Base-by-base conservation (phyloP, 2,888 invertebrate species). In the Diarsia dahlii region DNA sequence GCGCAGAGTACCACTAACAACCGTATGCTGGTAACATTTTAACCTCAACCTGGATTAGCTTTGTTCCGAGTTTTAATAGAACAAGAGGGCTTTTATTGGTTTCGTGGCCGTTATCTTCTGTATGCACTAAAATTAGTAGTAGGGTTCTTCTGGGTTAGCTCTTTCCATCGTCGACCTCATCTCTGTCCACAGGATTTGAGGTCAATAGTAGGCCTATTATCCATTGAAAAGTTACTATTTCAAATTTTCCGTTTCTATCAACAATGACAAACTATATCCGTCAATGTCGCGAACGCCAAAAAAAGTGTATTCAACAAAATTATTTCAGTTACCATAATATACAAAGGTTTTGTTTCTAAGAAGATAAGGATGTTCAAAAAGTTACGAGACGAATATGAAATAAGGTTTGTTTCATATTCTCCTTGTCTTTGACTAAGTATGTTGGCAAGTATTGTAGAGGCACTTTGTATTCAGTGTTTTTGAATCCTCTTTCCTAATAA, bases 331-430 rank as follows among this genome's bases (percentile, higher is more conserved):
- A 45, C 10, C 18, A 13, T 15, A 34, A 56, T 10, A 13, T 34
- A 76, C 56, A 76, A 84, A 76, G 69, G 34, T 71, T 82, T 82
- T 66, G 65, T 76, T 73, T 56, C 58, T 66, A 74, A 76, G 50
- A 70, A 66, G 70, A 68, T 86, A 76, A 66, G 50, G 79, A 70
- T 63, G 60, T 73, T 64, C 18, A 23, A 45, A 74, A 85, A 85
- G 78, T 73, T 85, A 50, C 34, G 48, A 76, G 54, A 83, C 45
- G 81, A 76, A 81, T 84, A 79, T 78, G 46, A 72, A 76, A 81
- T 76, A 64, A 76, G 84, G 58, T 74, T 72, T 80, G 65, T 76
- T 80, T 78, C 65, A 65, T 71, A 78, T 85, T 62, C 66, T 46
- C 56, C 20, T 67, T 71, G 58, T 39, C 46, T 82, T 80, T 78